These are phyloP conservation scores for Aphrophora alni DNA, from an alignment of 2,888 invertebrate genomes.

Conservation along the genomic window DNA sequence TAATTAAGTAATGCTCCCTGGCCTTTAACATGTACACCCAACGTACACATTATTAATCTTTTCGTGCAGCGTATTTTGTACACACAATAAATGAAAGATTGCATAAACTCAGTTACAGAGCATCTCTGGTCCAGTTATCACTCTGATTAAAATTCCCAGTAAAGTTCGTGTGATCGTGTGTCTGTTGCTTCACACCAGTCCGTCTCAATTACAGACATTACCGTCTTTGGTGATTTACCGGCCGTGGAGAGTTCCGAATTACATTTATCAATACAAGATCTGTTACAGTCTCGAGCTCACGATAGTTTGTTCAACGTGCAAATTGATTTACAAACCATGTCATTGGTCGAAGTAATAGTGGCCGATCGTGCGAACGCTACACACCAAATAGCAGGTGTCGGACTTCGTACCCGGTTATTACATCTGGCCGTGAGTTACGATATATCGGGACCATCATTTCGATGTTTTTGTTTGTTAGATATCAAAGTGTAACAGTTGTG, in stretches of 20 bases:
- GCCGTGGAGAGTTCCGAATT: not conserved
- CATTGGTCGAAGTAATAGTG: not conserved
- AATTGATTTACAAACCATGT: not conserved
- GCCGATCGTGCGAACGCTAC: not conserved
- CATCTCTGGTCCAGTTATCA: too few species aligned
- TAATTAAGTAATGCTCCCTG: too few species aligned
- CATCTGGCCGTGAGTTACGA: not conserved
- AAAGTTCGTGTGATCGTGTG: too few species aligned
- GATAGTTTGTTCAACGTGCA: not conserved
- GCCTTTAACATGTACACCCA: too few species aligned
- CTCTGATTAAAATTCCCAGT: too few species aligned
- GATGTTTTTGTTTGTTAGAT: not conserved
- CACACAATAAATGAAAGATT: too few species aligned
- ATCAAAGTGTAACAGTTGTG: too few species aligned
- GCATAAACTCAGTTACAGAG: too few species aligned
- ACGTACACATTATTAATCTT: too few species aligned
- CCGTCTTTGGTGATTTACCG: not conserved
- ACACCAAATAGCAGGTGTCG: conserved; percentile 6
- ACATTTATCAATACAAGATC: not conserved
- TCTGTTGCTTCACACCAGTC: not conserved
- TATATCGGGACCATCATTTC: not conserved
- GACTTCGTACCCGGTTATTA: not conserved
- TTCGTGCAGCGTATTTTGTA: too few species aligned
- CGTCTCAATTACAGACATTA: not conserved
- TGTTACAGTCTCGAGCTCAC: not conserved